These are phyloP conservation scores for Hippocampus zosterae DNA, from an alignment of 2,113 vertebrate species.

Conservation along the genomic window DNA sequence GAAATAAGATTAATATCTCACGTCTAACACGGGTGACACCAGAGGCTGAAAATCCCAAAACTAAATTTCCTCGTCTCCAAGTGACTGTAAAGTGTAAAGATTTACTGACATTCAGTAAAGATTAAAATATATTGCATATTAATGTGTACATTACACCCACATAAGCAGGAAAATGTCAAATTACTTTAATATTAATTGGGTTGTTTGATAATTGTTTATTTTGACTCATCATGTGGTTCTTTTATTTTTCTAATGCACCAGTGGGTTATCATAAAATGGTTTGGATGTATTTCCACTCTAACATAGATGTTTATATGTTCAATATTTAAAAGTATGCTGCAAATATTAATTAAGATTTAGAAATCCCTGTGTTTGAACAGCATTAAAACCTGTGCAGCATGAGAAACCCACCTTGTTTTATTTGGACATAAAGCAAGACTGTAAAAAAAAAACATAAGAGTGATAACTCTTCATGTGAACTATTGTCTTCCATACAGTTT, in stretches of 20 bases:
- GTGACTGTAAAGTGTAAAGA: not conserved
- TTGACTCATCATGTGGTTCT: slow-evolving; percentile 11
- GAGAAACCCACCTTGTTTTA: not conserved
- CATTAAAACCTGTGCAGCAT: not conserved
- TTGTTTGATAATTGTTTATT: slow-evolving; percentile 18
- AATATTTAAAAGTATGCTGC: slow-evolving; percentile 33
- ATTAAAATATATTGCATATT: not conserved
- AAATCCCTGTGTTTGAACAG: not conserved
- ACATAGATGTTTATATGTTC: slow-evolving; percentile 28
- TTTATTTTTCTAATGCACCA: not conserved
- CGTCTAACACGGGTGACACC: not conserved
- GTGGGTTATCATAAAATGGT: slow-evolving; percentile 19
- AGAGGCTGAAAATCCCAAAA: not conserved
- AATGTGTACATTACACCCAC: slow-evolving; percentile 1
- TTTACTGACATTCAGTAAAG: slow-evolving; percentile 3
- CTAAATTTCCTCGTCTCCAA: not conserved
- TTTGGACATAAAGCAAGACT: slow-evolving; percentile 5
- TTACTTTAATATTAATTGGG: slow-evolving; percentile 11
- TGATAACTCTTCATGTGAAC: slow-evolving; percentile 15
- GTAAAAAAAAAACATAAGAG: not conserved
- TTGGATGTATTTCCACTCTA: slow-evolving; percentile 49
- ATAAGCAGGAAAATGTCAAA: slow-evolving; percentile 17
- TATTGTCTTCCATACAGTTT: slow-evolving; percentile 14
- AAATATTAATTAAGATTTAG: slow-evolving; percentile 4
- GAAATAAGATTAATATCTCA: not conserved